phyloP scores from a whole-genome alignment of 2,113 vertebrate species.

The Pao palembangensis region DNA sequence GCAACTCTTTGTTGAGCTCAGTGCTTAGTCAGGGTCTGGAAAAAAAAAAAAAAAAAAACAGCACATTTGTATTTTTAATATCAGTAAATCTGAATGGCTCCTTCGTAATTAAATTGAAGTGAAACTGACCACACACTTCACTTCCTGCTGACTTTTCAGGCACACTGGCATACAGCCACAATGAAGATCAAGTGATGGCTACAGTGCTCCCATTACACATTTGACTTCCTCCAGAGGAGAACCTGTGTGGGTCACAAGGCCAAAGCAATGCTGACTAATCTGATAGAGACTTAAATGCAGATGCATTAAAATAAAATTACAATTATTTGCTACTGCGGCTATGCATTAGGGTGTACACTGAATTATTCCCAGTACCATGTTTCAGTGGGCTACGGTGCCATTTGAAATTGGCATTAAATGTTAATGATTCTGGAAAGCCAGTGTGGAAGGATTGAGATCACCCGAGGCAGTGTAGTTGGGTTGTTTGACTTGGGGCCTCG shows the following conservation, averaged over 20 bases:
- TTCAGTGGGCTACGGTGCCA: background rate
- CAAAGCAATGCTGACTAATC: background rate
- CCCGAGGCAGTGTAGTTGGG: slow-evolving; percentile 11
- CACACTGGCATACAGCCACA: slow-evolving; percentile 9
- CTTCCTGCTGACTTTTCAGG: slow-evolving; percentile 38
- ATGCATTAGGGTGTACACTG: background rate
- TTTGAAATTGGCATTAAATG: slow-evolving; percentile 15
- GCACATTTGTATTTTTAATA: background rate
- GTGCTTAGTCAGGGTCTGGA: too few species aligned
- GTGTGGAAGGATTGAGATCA: slow-evolving; percentile 37
- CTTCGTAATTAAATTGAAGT: background rate
- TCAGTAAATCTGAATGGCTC: background rate
- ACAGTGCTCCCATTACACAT: slow-evolving; percentile 42
- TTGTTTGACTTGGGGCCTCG: slow-evolving; percentile 55
- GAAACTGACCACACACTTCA: background rate
- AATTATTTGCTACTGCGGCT: background rate
- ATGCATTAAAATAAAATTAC: background rate
- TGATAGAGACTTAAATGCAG: too few species aligned
- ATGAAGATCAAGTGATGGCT: slow-evolving; percentile 34
- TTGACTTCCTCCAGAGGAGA: slow-evolving; percentile 26
- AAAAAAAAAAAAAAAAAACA: too few species aligned
- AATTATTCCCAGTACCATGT: background rate
- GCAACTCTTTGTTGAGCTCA: too few species aligned
- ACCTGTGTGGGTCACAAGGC: slow-evolving; percentile 18
- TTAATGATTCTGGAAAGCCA: slow-evolving; percentile 4